phyloP scores from a whole-genome alignment of 2,113 vertebrate species.

The Stictonetta naevosa region DNA sequence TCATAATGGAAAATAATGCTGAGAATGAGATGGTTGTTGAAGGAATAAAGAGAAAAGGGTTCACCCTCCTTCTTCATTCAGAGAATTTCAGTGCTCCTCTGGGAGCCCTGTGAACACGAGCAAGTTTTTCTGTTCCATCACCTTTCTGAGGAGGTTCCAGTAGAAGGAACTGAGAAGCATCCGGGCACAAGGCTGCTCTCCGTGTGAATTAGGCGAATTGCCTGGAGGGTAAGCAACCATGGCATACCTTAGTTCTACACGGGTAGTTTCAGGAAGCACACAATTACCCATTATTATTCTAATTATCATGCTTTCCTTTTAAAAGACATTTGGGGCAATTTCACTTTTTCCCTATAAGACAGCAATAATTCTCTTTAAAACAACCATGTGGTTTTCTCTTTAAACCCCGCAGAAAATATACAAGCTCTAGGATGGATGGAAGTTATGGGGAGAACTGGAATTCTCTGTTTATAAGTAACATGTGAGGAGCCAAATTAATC shows the following conservation, averaged over 20 bases:
- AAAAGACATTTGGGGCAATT: neutral
- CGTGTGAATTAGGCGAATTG: neutral
- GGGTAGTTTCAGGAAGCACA: neutral
- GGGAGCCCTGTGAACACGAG: neutral
- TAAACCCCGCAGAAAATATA: neutral
- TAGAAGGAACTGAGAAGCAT: neutral
- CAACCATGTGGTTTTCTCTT: neutral
- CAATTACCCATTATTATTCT: neutral
- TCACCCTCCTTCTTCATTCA: neutral
- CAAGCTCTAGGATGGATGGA: neutral
- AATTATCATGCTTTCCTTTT: neutral
- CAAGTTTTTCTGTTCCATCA: neutral
- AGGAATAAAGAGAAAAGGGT: neutral
- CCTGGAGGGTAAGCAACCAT: neutral
- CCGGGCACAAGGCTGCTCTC: neutral
- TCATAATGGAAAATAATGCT: conserved; percentile 15
- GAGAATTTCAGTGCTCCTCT: neutral
- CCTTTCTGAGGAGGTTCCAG: neutral
- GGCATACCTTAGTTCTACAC: neutral
- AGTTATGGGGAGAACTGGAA: neutral
- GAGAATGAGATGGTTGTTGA: neutral
- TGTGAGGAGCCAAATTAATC: neutral
- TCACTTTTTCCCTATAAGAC: neutral
- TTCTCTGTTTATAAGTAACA: neutral
- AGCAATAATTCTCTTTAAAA: neutral